These are phyloP conservation scores for Gavia stellata DNA, from an alignment of 2,113 vertebrate genomes.

Conservation along the genomic window DNA sequence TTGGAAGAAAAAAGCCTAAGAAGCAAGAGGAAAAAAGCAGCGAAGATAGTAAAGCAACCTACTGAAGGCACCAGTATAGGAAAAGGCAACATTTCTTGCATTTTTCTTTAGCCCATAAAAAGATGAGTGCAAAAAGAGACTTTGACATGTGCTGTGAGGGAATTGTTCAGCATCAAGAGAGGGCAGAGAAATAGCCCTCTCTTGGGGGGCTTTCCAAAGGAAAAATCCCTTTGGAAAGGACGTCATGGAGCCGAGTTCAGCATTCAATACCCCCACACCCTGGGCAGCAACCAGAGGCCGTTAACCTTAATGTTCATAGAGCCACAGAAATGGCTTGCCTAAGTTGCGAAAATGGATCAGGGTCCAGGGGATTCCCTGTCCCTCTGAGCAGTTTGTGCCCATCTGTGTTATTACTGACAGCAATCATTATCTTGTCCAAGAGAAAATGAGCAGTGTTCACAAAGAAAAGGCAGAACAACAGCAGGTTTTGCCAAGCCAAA, in stretches of 20 bases:
- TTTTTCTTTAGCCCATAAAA: not conserved
- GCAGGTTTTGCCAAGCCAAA: not conserved
- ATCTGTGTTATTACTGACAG: not conserved
- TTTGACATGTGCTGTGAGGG: not conserved
- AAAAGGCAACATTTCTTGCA: not conserved
- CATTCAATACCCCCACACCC: not conserved
- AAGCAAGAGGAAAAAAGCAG: not conserved
- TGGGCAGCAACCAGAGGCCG: not conserved
- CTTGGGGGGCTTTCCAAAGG: no score
- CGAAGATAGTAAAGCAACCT: not conserved
- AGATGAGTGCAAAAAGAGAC: not conserved
- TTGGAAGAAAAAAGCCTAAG: not conserved
- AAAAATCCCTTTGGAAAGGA: not conserved
- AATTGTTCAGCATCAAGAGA: not conserved
- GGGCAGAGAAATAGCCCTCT: not conserved
- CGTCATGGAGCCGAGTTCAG: not conserved
- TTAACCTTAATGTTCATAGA: not conserved
- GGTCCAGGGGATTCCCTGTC: constrained; percentile 11
- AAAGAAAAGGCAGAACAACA: constrained; percentile 3
- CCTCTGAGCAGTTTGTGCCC: not conserved
- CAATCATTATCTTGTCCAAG: constrained; percentile 2
- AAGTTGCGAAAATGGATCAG: not conserved
- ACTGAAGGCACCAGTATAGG: not conserved
- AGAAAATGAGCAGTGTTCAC: constrained; percentile 1
- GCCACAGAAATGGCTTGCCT: not conserved